Percentiles rank a stretch among this genome's conserved stretches.
Conservation (phyloP, 2,113 vertebrate genomes). For the Struthio camelus region DNA sequence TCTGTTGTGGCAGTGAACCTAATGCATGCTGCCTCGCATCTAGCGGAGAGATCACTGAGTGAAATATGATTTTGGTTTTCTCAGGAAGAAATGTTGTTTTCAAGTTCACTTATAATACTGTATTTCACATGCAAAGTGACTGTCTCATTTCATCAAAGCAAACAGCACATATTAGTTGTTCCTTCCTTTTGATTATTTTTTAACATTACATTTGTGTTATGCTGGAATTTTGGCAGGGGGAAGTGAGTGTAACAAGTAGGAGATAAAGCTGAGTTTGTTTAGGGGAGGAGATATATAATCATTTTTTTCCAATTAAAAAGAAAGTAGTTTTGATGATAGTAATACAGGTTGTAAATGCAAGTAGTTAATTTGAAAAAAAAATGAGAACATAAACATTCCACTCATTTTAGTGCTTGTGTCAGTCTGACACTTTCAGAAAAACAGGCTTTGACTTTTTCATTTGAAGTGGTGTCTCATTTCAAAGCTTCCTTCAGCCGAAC, state of each 20-base stretch:
- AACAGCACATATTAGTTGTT: background rate
- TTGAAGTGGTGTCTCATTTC: conserved; percentile 1
- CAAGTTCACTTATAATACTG: background rate
- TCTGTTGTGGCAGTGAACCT: background rate
- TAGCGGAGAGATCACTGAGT: rapidly evolving
- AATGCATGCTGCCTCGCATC: background rate
- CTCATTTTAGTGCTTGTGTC: background rate
- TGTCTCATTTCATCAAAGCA: background rate
- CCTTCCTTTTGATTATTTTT: background rate
- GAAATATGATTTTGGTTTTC: background rate
- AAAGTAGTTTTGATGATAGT: background rate
- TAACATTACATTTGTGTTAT: background rate
- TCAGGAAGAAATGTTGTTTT: background rate
- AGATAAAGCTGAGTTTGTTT: background rate
- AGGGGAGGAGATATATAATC: background rate
- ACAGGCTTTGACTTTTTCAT: conserved; percentile 15
- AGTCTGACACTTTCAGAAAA: background rate
- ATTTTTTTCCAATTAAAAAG: background rate
- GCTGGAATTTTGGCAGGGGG: background rate
- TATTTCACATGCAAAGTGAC: background rate
- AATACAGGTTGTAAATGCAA: background rate
- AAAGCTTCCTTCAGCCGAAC: background rate
- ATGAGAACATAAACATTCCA: background rate
- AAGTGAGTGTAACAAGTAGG: background rate
- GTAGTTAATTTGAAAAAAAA: conserved; percentile 1